Evolutionary conservation across 2,797 vertebrate genomes (phyloP), one percentile per base, ranked within the genome.

Genomic region (Limnodromus scolopaceus): DNA sequence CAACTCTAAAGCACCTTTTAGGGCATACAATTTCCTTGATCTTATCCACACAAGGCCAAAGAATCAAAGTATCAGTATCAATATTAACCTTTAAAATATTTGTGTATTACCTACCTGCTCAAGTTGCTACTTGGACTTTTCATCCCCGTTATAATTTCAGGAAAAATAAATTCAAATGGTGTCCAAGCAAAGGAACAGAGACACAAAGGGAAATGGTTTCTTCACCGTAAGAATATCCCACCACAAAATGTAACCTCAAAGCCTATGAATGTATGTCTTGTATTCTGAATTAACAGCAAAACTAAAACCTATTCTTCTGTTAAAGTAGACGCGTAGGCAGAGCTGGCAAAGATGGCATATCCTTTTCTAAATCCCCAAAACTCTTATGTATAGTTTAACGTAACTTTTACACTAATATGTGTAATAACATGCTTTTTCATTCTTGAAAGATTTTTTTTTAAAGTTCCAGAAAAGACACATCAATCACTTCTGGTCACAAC

Each of bases 401-500:
- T 55, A 76, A 51, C 10, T 39, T 58, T 92, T 87, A 64, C 32
- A 58, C 32, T 43, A 13, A 49, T 61, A 46, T 24, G 8, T 27
- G 25, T 27, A 51, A 51, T 51, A 51, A 27, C 28, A 70, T 38
- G 18, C 5, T 25, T 57, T 69, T 28, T 54, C 32, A 25, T 20
- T 60, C 38, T 41, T 76, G 7, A 10, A 77, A 72, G 27, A 34
- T 0, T 2, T 34, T 53, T 57, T 71, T 38, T 10, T 5, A 0
- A 54, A 77, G 41, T 76, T 85, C 92, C 53, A 83, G 32, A 87
- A 85, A 95, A 80, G 49, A 38, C 7, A 17, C 24, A 57, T 82
- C 68, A 87, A 64, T 85, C 79, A 75, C 36, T 92, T 71, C 69
- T 43, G 80, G 84, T 88, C 79, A 92, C 25, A 79, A 78, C 30